Evolutionary conservation across 2,888 invertebrate species (phyloP), one percentile per base, ranked within the genome.

Genomic region (Drosophila paranaensis): DNA sequence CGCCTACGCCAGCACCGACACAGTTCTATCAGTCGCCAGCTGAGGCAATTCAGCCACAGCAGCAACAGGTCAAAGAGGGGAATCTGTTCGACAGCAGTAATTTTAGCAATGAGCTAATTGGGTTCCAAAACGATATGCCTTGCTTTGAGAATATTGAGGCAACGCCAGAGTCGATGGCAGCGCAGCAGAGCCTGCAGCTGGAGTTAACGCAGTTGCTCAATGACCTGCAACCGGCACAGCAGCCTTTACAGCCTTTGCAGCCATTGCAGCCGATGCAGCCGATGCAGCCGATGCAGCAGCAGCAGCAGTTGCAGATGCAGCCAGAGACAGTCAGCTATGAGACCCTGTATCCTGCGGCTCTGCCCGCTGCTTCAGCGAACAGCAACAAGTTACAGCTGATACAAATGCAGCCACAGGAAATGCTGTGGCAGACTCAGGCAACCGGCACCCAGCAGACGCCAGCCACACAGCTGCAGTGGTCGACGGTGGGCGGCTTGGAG

Each of bases 61-160:
- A 16, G 11, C 16, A 63, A 2, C 48, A 58, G 0, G 11, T 30
- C 0, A 76, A 71, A 30, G 68, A 56, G 30, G 70, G 63, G 0
- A 60, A 79, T 55, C 77, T 76, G 20, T 87, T 82, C 33, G 75
- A 81, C n/a, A 77, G 81, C 67, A 82, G 76, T 57, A 90, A 83
- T 43, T 90, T 90, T 50, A 82, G 77, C 79, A 91, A 76, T 68
- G 91, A 90, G 46, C 69, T 91, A 35, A 91, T 91, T 53, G 91
- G 90, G 25, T 91, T 91, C 56, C 91, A 91, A 65, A 91, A 91
- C 66, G 90, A 91, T 69, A 91, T 91, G 78, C 91, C 91, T 10
- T 91, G 91, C 40, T 91, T 91, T 69, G 90, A 91, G 62, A 91
- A 88, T 14, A 91, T 91, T 11, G 91, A 83, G 11, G 43, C 73